A percentile compares a stretch with the other conserved stretches of the same genome.
These are phyloP conservation scores for Merops nubicus DNA, from an alignment of 2,113 vertebrate species.

Conservation along the genomic window DNA sequence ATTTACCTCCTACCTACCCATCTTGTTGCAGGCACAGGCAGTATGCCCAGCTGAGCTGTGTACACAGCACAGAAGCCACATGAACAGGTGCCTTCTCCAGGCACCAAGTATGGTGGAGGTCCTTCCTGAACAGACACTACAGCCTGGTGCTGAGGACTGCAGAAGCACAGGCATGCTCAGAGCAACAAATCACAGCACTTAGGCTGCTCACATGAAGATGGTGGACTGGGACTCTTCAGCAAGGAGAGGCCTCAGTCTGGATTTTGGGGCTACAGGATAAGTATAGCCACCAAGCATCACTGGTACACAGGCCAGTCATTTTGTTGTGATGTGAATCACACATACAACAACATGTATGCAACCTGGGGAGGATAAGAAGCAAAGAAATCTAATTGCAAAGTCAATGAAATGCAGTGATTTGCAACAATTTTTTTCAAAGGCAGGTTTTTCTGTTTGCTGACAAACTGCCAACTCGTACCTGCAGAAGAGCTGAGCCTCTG, in stretches of 20 bases:
- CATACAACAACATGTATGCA: fast-evolving
- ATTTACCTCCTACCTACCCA: background rate
- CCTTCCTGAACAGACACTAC: background rate
- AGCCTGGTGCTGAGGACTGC: background rate
- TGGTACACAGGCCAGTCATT: background rate
- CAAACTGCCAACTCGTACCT: background rate
- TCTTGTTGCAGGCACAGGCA: background rate
- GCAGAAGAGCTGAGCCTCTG: background rate
- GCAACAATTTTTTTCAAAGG: background rate
- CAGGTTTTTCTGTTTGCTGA: background rate
- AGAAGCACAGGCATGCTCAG: background rate
- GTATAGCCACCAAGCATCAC: background rate
- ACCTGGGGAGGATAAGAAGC: background rate
- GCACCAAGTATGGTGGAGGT: fast-evolving
- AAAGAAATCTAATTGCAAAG: background rate
- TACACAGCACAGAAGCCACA: background rate
- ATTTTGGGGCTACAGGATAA: background rate
- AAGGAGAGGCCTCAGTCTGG: fast-evolving
- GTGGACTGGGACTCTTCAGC: background rate
- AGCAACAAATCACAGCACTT: background rate
- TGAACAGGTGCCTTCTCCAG: background rate
- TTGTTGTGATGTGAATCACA: background rate
- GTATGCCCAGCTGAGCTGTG: background rate
- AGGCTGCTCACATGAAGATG: fast-evolving
- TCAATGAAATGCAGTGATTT: background rate